Evolutionary conservation across 2,797 vertebrate species (phyloP).

Genomic region (Selene dorsalis): DNA sequence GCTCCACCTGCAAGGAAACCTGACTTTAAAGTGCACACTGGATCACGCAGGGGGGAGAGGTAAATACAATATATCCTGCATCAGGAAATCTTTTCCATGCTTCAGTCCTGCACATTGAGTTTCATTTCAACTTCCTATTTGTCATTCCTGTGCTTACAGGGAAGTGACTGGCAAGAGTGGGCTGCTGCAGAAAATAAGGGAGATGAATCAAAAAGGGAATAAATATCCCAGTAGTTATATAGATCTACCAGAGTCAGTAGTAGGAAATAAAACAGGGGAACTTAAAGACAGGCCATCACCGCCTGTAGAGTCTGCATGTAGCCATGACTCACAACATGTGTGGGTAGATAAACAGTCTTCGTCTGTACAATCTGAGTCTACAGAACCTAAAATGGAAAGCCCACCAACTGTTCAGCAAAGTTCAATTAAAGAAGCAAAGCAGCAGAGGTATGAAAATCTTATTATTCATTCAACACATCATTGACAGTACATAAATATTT

Average conservation of each 20-base stretch:
- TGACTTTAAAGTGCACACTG: slow-evolving; percentile 15
- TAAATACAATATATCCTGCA: slow-evolving; percentile 32
- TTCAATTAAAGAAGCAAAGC: slow-evolving; percentile 33
- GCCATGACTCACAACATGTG: slow-evolving; percentile 5
- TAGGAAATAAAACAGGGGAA: slow-evolving; percentile 6
- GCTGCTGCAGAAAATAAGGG: slow-evolving; percentile 59
- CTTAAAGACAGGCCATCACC: not conserved
- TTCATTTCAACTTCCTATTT: slow-evolving; percentile 1
- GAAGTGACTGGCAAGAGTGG: slow-evolving; percentile 58
- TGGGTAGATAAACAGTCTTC: slow-evolving; percentile 15
- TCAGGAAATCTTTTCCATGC: slow-evolving; percentile 11
- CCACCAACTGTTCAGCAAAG: slow-evolving; percentile 19
- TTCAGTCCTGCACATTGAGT: slow-evolving; percentile 13
- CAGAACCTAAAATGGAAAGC: slow-evolving; percentile 24
- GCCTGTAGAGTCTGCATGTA: slow-evolving; percentile 2
- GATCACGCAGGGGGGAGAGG: slow-evolving; percentile 33
- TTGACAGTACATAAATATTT: slow-evolving; percentile 16
- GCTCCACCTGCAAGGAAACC: slow-evolving; percentile 30
- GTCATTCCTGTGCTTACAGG: slow-evolving; percentile 56
- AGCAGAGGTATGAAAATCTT: slow-evolving; percentile 41
- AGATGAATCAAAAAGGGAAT: slow-evolving; percentile 40
- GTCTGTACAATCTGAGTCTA: slow-evolving; percentile 9
- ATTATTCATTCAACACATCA: not conserved
- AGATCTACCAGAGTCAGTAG: slow-evolving; percentile 13
- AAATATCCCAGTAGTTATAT: slow-evolving; percentile 15